Base-by-base conservation (phyloP, 2,888 invertebrate species). In the Catocala sponsa region DNA sequence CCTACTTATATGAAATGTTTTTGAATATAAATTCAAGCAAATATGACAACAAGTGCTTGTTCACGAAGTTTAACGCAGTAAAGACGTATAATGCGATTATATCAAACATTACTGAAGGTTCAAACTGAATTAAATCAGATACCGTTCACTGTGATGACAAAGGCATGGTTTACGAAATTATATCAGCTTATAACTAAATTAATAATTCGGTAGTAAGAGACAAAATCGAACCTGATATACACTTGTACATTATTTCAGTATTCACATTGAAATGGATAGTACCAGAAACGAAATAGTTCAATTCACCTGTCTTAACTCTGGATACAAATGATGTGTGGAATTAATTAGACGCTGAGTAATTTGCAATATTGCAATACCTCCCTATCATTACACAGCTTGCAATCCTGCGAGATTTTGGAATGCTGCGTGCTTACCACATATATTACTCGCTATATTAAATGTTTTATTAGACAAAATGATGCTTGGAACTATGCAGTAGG, bases 131-230 rank as follows among this genome's bases (percentile, higher is more conserved):
- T 65, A 59, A 68, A 70, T 60, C 56, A 48, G 52, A 55, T 6
- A 47, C 47, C 51, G 61, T 67, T 66, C 53, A 60, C 53, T 67
- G 46, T 55, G 61, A 60, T 47, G 47, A 67, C 67, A 70, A 70
- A 70, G 59, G 61, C 59, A 54, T 67, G 70, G 67, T 67, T 58
- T 53, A 67, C 72, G 55, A 59, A 72, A 61, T 76, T 67, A 58
- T 59, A 59, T 64, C 52, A 25, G 52, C 35, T 42, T 56, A 48
- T 66, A 62, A 69, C 54, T 52, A 47, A 50, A 15, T 56, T 15
- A 50, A 59, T 41, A 55, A 47, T 50, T 38, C 9, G 43, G 13
- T 35, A 50, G 49, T 12, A 50, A 50, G 33, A 4, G 32, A 47
- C 4, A 11, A 32, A 11, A 15, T 10, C 7, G 4, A 32, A 25